Base-by-base conservation (phyloP, 2,797 vertebrate species). In the Austrolebias charrua region DNA sequence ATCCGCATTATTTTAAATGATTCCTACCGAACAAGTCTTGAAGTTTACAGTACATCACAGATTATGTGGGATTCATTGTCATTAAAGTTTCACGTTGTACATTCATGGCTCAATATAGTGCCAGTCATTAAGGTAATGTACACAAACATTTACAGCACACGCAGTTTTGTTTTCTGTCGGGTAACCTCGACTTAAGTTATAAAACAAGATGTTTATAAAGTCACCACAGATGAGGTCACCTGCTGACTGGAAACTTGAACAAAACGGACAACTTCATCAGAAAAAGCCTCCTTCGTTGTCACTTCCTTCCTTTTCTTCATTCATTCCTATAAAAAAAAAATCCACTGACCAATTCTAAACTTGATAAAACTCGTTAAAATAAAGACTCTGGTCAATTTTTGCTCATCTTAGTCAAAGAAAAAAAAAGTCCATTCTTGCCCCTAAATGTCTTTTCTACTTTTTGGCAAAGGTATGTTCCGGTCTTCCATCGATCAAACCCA, bases 71-170 rank as follows among this genome's bases (percentile, higher is more conserved):
- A 48, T 66, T 81, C 57, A 42, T 77, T 45, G 63, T 73, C 75
- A 60, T 60, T 75, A 78, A 56, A 73, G 65, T 74, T 66, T 71
- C 57, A 77, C 61, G 67, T 77, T 83, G 78, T 83, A 87, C 85
- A 88, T 88, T 84, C 80, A 86, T 58, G 83, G 86, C 85, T 76
- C 73, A 55, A n/a, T 85, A 85, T 83, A 80, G 57, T 29, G 81
- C 83, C 85, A 84, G 72, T 73, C 67, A 71, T 69, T 81, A 66
- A 66, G 61, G 60, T 83, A 84, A 79, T 79, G 78, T 74, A 86
- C 78, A 84, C 77, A 78, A 63, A 86, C 78, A 82, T 89, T 85
- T 84, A 86, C 80, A 86, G 65, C 72, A 44, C 58, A 82, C 71
- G 81, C 73, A 69, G 65, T 63, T 57, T 75, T 66, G 38, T 13